phyloP scores from a whole-genome alignment of 2,113 vertebrate genomes.

The Urocynchramus pylzowi region DNA sequence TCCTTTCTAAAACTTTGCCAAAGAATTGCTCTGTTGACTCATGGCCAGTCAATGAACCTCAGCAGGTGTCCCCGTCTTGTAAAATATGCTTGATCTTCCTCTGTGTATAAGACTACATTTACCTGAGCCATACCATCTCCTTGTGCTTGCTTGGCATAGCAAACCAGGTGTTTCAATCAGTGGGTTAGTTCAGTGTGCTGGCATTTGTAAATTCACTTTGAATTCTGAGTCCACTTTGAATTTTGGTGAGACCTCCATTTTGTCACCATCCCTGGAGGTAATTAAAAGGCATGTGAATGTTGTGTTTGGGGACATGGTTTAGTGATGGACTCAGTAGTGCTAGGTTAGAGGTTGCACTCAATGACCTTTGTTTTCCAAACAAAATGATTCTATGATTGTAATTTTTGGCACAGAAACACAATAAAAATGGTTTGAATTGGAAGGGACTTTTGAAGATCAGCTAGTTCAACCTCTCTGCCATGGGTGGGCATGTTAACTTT shows the following conservation, averaged over 20 bases:
- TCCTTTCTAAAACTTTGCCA: neutral
- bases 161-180: neutral
- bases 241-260: neutral
- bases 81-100: neutral
- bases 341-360: fast-evolving
- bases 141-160: neutral
- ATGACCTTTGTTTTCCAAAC: neutral
- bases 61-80: neutral
- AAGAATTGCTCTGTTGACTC: neutral
- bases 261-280: neutral
- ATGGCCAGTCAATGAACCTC: neutral
- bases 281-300: neutral
- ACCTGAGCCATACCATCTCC: neutral
- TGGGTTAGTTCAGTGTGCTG: neutral
- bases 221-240: neutral
- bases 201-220: neutral
- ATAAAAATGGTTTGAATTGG: neutral
- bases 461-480: neutral
- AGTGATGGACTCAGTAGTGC: neutral
- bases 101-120: neutral
- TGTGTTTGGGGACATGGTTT: neutral
- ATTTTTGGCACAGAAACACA: neutral
- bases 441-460: neutral
- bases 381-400: neutral
- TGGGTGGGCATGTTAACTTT: neutral